Conservation (phyloP, 2,888 invertebrate genomes). For the Serrognathus titanus region DNA sequence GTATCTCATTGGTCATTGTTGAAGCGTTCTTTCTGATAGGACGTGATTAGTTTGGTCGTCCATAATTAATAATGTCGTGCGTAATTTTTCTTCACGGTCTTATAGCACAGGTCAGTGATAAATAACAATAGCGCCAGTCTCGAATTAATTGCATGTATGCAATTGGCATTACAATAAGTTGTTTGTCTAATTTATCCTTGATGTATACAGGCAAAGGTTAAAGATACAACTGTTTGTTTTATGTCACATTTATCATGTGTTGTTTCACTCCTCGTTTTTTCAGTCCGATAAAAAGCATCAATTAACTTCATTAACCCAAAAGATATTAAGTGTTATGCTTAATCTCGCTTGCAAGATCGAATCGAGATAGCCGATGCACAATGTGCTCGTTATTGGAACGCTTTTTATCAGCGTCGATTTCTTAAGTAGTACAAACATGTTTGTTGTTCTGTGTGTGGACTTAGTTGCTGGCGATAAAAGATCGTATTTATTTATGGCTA, state of each 20-base stretch:
- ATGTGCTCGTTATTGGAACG: slow-evolving; percentile 7
- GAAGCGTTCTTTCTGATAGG: too few relatives aligned
- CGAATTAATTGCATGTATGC: slow-evolving; percentile 11
- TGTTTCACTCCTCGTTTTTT: slow-evolving; percentile 4
- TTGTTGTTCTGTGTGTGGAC: too few relatives aligned
- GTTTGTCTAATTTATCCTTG: slow-evolving; percentile 11
- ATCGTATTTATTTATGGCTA: too few relatives aligned
- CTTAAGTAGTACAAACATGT: too few relatives aligned
- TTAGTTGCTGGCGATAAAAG: too few relatives aligned
- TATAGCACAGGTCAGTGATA: slow-evolving; percentile 9
- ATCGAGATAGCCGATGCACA: slow-evolving; percentile 7
- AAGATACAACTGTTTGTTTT: slow-evolving; percentile 10
- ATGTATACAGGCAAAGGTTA: slow-evolving; percentile 11
- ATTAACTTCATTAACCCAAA: slow-evolving; percentile 8
- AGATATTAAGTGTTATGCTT: slow-evolving; percentile 8
- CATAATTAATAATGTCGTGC: too few relatives aligned
- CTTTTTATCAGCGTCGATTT: too few relatives aligned
- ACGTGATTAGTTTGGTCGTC: too few relatives aligned
- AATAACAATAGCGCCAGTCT: slow-evolving; percentile 7
- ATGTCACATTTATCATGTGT: slow-evolving; percentile 7
- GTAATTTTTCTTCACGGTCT: background rate
- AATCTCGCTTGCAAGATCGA: slow-evolving; percentile 4
- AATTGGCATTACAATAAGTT: slow-evolving; percentile 1
- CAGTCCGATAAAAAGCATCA: slow-evolving; percentile 9
- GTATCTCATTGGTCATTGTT: too few relatives aligned